These are phyloP conservation scores for Plectrocnemia conspersa DNA, from an alignment of 1,140 invertebrate species.

Conservation along the genomic window DNA sequence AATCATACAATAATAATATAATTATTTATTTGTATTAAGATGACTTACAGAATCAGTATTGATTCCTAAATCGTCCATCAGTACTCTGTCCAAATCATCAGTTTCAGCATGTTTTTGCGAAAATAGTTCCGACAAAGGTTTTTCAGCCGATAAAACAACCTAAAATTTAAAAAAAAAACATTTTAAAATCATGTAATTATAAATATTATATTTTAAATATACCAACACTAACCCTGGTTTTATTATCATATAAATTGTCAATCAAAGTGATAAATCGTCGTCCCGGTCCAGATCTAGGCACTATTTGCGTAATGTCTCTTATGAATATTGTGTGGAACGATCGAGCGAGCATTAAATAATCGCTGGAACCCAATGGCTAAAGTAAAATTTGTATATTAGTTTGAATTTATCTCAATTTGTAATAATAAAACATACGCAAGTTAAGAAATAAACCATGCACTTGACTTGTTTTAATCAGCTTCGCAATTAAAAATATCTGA, in stretches of 20 bases:
- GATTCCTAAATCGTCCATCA: conserved; percentile 35
- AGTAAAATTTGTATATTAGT: conserved; percentile 38
- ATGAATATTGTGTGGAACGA: conserved; percentile 94
- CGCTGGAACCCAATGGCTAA: conserved; percentile 85
- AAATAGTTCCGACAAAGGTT: conserved; percentile 27
- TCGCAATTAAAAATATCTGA: too few relatives aligned
- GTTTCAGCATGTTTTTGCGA: conserved; percentile 2
- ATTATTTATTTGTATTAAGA: conserved; percentile 2
- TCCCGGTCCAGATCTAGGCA: conserved; percentile 72
- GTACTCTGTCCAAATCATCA: conserved; percentile 23
- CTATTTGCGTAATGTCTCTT: conserved; percentile 81
- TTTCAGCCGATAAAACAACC: conserved; percentile 24
- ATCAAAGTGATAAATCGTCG: conserved; percentile 95
- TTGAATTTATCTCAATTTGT: conserved; percentile 20
- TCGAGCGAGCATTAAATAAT: conserved; percentile 88
- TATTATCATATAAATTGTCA: conserved; percentile 95
- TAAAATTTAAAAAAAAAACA: conserved; percentile 19
- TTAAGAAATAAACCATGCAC: too few relatives aligned
- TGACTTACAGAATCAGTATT: conserved; percentile 32
- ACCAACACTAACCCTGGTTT: conserved; percentile 60
- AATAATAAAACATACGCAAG: too few relatives aligned
- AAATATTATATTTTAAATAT: conserved; percentile 10
- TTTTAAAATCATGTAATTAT: conserved; percentile 14
- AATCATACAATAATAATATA: conserved; percentile 14
- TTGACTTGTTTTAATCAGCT: too few relatives aligned